phyloP scores from a whole-genome alignment of 2,888 invertebrate species.

The Hypselothyrea guttata region DNA sequence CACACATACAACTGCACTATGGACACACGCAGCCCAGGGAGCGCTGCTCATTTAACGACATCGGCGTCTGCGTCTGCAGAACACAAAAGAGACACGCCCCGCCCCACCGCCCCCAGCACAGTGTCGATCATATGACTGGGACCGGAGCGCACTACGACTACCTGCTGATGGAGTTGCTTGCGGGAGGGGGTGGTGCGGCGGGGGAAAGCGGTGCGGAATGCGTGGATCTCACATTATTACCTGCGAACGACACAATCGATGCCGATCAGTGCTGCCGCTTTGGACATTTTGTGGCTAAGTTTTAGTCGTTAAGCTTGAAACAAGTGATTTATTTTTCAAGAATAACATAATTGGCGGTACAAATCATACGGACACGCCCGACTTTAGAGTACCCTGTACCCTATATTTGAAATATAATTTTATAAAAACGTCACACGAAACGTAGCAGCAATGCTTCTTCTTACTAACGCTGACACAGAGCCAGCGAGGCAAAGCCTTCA shows the following conservation, averaged over 20 bases:
- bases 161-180: slow-evolving; percentile 60
- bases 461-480: no score
- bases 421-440: no score
- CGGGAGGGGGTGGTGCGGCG: slow-evolving; percentile 11
- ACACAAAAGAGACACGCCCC: slow-evolving; percentile 69
- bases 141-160: slow-evolving; percentile 49
- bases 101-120: slow-evolving; percentile 38
- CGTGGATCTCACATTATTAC: slow-evolving; percentile 78
- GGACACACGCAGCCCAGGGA: slow-evolving; percentile 12
- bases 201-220: slow-evolving; percentile 62
- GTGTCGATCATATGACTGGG: slow-evolving; percentile 69
- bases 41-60: slow-evolving; percentile 72
- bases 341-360: no score
- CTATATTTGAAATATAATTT: no score
- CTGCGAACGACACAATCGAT: slow-evolving; percentile 77
- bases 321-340: no score
- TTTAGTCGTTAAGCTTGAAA: no score
- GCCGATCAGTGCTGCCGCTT: no score
- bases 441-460: no score
- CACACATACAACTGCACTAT: slow-evolving; percentile 25
- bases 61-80: slow-evolving; percentile 76
- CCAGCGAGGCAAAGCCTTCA: no score
- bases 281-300: no score
- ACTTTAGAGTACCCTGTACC: no score
- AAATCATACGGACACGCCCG: no score